Base-by-base conservation (phyloP, 2,113 vertebrate genomes). In the Brienomyrus brachyistius region DNA sequence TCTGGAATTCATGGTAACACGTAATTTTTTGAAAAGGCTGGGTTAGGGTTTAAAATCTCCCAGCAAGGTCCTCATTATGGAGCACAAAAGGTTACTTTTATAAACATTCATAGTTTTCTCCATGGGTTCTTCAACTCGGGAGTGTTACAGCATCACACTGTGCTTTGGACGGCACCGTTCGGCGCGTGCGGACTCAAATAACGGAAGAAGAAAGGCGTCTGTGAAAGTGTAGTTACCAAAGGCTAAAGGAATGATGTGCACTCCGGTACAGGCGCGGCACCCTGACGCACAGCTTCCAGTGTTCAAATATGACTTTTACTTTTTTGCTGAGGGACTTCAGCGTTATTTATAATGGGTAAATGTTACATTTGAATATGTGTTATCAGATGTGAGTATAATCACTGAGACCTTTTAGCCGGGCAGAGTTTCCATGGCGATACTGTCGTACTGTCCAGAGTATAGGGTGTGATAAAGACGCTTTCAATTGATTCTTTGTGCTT, bases 351-450 rank as follows among this genome's bases (percentile, higher is more conserved):
- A 5, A n/a, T 48, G 45, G 90, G 89, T 90, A 89, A 85, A 88
- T 91, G 52, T 47, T 88, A 88, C 89, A 70, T 56, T 82, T 92
- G 89, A 88, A 88, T 91, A 90, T 92, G 70, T 89, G 82, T 92
- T 91, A 91, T 91, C 74, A 92, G 91, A 86, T 92, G 45, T 84
- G 80, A 87, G 74, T 90, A 90, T 88, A 88, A 88, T 90, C 56
- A 70, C 48, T 84, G 87, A 70, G 88, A 91, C 91, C 90, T 93
- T 93, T 93, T 91, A 70, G 50, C 70, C 21, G 40, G 47, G 80
- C 50, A 52, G 52, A 51, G 51, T 48, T 87, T 54, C 31, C 27
- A 86, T 15, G 48, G 48, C 5, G 23, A 52, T 35, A 19, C 31
- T 54, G 51, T 87, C 17, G 15, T 87, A 50, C 7, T 87, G 85